Percentiles rank a stretch among this genome's conserved stretches.
Conservation (phyloP, 2,888 invertebrate species). For the Iselma pallidipennis region DNA sequence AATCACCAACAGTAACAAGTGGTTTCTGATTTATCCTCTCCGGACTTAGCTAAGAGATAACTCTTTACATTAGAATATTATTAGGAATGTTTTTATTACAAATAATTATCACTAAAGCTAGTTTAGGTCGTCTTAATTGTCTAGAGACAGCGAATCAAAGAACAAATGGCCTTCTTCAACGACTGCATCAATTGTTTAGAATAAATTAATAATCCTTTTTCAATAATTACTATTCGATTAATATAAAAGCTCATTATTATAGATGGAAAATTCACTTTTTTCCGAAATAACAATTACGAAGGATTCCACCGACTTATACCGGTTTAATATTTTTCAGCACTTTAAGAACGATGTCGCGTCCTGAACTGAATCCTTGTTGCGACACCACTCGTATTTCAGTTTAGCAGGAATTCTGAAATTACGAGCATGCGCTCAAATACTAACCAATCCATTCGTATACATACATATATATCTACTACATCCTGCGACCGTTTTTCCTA, state of each 20-base stretch:
- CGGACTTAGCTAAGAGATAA: background rate
- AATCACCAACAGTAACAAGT: constrained; percentile 42
- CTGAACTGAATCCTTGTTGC: constrained; percentile 44
- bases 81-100: background rate
- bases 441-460: constrained; percentile 26
- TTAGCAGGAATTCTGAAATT: constrained; percentile 34
- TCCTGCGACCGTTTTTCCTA: constrained; percentile 39
- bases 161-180: too few relatives aligned
- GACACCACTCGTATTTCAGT: constrained; percentile 44
- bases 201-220: background rate
- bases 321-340: too few relatives aligned
- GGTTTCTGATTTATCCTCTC: constrained; percentile 38
- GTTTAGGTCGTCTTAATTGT: too few relatives aligned
- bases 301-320: too few relatives aligned
- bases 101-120: too few relatives aligned
- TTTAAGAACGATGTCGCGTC: constrained; percentile 17
- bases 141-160: too few relatives aligned
- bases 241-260: background rate
- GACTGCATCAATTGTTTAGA: too few relatives aligned
- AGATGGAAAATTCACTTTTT: background rate
- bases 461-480: constrained; percentile 10
- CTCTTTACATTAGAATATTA: background rate
- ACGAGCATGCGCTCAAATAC: constrained; percentile 39
- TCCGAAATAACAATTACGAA: too few relatives aligned
- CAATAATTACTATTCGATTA: background rate